Base-by-base conservation (phyloP, 2,888 invertebrate genomes). In the Glomeris marginata region DNA sequence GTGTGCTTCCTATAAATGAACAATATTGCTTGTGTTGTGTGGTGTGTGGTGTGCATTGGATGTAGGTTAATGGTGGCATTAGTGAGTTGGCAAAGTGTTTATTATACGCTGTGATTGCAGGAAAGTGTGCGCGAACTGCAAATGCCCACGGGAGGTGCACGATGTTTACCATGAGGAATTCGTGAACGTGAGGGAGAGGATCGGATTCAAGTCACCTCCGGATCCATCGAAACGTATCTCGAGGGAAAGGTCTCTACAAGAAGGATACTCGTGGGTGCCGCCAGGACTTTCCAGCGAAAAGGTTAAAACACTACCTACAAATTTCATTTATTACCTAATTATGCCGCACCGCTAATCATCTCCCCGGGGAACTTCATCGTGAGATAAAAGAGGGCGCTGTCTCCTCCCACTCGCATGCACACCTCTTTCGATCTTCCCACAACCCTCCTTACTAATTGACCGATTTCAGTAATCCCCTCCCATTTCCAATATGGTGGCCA, bases 101-200 rank as follows among this genome's bases (percentile, higher is more conserved):
- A 13, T 41, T 20, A 11, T 15, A 41, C 40, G 46, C 45, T 49
- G 47, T 44, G 53, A 56, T 57, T 59, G 28, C 76, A 94, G 92
- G 69, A 91, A 91, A 71, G 86, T 86, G 48, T 95, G 92, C 71
- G 81, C 80, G 64, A 81, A 83, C 56, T 95, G 94, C 71, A 90
- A 88, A 64, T 94, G 92, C 69, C 80, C 86, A 33, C 76, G 90
- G 45, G 84, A 92, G 61, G 76, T 78, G 52, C 94, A 94, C 71
- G 88, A 90, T 61, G 80, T 92, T 56, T 84, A 81, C 68, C 86
- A 86, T 66, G 84, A 84, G 66, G 85, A 86, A 72, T 77, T 84
- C 72, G 80, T 81, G 58, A 82, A 83, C 56, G 64, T 68, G 8
- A 60, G 65, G 22, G 67, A 68, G 52, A 48, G 49, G 54, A 50